These are phyloP conservation scores for Cryptotis parvus DNA, from an alignment of 2,113 vertebrate genomes.

Conservation along the genomic window DNA sequence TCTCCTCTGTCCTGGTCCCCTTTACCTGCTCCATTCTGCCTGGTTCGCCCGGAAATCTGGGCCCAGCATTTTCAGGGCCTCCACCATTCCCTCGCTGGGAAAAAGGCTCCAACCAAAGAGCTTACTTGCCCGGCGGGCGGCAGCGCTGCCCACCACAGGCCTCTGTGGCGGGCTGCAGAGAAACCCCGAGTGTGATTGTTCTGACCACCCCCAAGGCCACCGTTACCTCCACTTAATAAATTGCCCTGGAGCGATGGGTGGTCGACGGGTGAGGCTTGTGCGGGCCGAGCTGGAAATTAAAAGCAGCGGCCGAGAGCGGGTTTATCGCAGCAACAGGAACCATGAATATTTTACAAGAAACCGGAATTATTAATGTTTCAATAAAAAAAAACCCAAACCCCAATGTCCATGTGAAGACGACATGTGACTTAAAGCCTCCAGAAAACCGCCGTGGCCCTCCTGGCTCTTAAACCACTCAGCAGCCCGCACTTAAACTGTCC, in stretches of 20 bases:
- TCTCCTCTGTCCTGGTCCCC: not conserved
- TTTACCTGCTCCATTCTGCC: rapidly evolving
- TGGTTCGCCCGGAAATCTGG: not conserved
- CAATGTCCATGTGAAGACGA: constrained; percentile 69
- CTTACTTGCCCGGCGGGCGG: not conserved
- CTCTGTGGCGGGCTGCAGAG: constrained; percentile 60
- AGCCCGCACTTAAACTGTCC: constrained; percentile 72
- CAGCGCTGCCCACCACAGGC: not conserved
- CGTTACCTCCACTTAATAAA: constrained; percentile 78
- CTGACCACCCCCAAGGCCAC: constrained; percentile 77
- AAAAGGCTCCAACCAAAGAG: not conserved
- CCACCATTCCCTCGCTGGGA: not conserved
- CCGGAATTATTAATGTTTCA: constrained; percentile 85
- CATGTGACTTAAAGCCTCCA: constrained; percentile 72
- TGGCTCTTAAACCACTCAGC: constrained; percentile 64
- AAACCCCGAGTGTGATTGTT: constrained; percentile 71
- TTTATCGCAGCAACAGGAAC: constrained; percentile 79
- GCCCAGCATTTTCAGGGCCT: not conserved
- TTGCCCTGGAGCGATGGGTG: constrained; percentile 68
- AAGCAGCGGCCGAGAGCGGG: constrained; percentile 73
- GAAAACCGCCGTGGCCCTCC: constrained; percentile 70
- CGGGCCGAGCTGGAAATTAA: constrained; percentile 76
- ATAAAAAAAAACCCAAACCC: constrained; percentile 80
- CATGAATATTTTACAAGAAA: constrained; percentile 85
- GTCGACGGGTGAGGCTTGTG: constrained; percentile 65